Evolutionary conservation across 2,888 invertebrate genomes (phyloP), one percentile per base, ranked within the genome.

Genomic region (Trichacis sp.): DNA sequence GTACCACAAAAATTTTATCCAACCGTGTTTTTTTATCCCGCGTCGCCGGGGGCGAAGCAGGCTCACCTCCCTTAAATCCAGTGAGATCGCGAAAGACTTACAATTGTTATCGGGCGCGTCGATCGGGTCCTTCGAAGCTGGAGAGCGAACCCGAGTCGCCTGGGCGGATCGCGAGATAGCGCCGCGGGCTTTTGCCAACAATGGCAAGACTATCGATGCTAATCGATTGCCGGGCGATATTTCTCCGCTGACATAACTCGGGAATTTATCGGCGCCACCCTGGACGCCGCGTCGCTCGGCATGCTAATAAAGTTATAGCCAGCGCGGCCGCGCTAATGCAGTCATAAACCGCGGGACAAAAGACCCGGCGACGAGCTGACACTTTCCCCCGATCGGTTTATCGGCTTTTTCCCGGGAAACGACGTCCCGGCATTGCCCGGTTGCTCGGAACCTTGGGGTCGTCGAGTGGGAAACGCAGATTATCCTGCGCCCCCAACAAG

Each of bases 211-310:
- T 77, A 79, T 77, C 77, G 77, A 74, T 77, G 78, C 75, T 80
- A 79, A 79, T 80, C 79, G 79, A 80, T 79, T 74, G 73, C 64
- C 55, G 54, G 71, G 58, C 76, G 76, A 77, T 77, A 77, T 78
- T 76, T 80, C 80, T 75, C 66, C 69, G 73, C 73, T 77, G 77
- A 79, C 78, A 77, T 78, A 78, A 79, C 77, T 74, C 71, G 72
- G 72, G 75, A 77, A 78, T 79, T 78, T 78, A 78, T 78, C 74
- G 77, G 69, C 73, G 75, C 76, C 73, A 74, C 69, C 66, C 73
- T 73, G 71, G 68, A 72, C 58, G 64, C 20, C 55, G 64, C 51
- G 66, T 68, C 59, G 73, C 69, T 68, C 72, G 71, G 70, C 75
- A 76, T 73, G 76, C 76, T 77, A 76, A 76, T 77, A 75, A 76